Percentiles rank a stretch among this genome's conserved stretches.
phyloP scores from a whole-genome alignment of 2,113 vertebrate genomes.

The Nannobrachium achirus region DNA sequence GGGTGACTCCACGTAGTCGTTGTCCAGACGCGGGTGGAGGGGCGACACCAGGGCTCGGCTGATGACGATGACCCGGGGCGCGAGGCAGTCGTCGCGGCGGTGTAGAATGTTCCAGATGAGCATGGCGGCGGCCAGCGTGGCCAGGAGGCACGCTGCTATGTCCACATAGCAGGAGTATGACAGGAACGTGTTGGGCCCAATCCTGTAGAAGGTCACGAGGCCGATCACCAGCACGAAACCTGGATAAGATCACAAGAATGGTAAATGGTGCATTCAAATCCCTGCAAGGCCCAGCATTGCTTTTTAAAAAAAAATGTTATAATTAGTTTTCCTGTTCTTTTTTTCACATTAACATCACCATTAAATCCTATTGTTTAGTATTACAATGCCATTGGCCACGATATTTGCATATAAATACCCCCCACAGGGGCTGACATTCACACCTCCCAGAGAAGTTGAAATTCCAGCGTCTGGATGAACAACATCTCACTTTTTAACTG shows the following conservation, averaged over 20 bases:
- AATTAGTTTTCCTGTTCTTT: too few species aligned
- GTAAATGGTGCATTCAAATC: too few species aligned
- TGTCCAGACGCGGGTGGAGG: constrained; percentile 88
- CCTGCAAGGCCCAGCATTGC: too few species aligned
- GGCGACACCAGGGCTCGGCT: constrained; percentile 86
- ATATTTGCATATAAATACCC: too few species aligned
- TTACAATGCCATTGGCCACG: too few species aligned
- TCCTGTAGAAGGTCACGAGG: constrained; percentile 95
- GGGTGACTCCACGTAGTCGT: constrained; percentile 96
- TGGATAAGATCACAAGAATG: constrained; percentile 61
- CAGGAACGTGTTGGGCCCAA: constrained; percentile 91
- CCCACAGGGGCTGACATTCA: too few species aligned
- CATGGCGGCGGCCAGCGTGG: constrained; percentile 92
- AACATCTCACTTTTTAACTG: too few species aligned
- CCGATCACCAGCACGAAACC: constrained; percentile 97
- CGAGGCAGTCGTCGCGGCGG: constrained; percentile 93
- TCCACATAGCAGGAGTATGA: constrained; percentile 98
- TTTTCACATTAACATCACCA: too few species aligned
- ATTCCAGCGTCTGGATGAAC: too few species aligned
- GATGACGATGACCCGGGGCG: constrained; percentile 91
- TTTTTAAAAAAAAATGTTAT: too few species aligned
- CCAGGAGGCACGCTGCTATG: constrained; percentile 92
- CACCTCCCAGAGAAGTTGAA: too few species aligned
- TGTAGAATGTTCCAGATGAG: constrained; percentile 98
- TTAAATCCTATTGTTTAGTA: too few species aligned